Percentiles rank a stretch among this genome's conserved stretches.
Evolutionary conservation across 2,113 vertebrate genomes (phyloP).

Genomic region (Colaptes auratus): DNA sequence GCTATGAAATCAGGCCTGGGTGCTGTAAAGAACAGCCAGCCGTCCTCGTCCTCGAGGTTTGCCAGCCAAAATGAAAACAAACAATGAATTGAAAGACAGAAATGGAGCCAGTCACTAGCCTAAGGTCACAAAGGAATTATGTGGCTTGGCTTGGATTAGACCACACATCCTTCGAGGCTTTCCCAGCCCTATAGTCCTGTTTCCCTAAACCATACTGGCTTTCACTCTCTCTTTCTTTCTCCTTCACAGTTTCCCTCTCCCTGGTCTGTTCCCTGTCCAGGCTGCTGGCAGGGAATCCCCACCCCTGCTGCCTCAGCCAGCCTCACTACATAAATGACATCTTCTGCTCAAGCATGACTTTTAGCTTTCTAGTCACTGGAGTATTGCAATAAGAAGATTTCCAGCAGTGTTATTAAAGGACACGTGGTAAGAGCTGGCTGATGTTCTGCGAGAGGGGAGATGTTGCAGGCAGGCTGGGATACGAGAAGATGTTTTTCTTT

Average conservation of each 20-base stretch:
- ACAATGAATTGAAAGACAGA: not conserved
- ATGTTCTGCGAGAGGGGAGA: not conserved
- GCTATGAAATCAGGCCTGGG: not conserved
- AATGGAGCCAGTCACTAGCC: not conserved
- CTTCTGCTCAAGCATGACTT: not conserved
- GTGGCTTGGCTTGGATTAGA: not conserved
- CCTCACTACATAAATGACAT: not conserved
- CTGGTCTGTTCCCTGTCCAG: not conserved
- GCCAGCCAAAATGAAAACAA: not conserved
- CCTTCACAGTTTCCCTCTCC: not conserved
- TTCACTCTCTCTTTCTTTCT: not conserved
- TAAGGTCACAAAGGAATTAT: not conserved
- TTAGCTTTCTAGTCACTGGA: not conserved
- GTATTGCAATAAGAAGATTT: not conserved
- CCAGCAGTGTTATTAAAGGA: not conserved
- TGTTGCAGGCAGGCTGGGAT: not conserved
- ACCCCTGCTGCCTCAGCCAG: not conserved
- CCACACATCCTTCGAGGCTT: accelerated
- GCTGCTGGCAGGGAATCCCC: not conserved
- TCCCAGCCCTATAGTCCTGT: not conserved
- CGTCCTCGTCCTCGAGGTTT: not conserved
- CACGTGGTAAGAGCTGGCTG: not conserved
- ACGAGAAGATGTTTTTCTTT: not conserved
- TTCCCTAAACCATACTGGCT: not conserved
- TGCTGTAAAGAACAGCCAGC: not conserved